phyloP scores from a whole-genome alignment of 2,797 vertebrate genomes.

The Hemibagrus guttatus region DNA sequence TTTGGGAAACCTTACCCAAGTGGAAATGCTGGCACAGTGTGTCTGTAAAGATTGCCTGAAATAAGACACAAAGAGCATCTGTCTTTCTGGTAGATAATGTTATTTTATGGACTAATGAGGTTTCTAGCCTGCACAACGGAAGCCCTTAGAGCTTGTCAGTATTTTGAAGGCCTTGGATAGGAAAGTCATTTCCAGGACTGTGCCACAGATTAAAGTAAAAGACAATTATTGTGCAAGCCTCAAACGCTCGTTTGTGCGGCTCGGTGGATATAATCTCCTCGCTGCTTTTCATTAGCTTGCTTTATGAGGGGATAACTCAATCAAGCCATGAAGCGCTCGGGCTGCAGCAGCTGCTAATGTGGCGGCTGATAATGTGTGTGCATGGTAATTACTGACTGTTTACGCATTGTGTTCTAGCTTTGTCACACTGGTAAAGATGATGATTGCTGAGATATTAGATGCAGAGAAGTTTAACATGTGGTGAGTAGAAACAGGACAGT shows the following conservation, averaged over 20 bases:
- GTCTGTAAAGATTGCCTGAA: constrained; percentile 29
- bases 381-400: constrained; percentile 48
- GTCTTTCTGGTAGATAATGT: constrained; percentile 75
- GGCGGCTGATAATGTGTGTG: constrained; percentile 39
- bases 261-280: constrained; percentile 59
- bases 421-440: constrained; percentile 19
- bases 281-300: constrained; percentile 56
- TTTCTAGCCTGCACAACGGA: constrained; percentile 71
- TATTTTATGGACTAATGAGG: constrained; percentile 82
- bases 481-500: not conserved
- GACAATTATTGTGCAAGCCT: constrained; percentile 64
- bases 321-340: constrained; percentile 46
- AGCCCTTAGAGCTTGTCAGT: constrained; percentile 73
- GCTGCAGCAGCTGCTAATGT: constrained; percentile 53
- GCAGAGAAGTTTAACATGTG: not conserved
- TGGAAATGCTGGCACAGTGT: constrained; percentile 22
- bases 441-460: constrained; percentile 7
- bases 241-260: constrained; percentile 36
- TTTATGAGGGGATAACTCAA: constrained; percentile 61
- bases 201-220: constrained; percentile 68
- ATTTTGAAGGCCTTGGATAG: constrained; percentile 72
- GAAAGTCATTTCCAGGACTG: constrained; percentile 69
- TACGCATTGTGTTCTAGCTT: constrained; percentile 37
- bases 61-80: constrained; percentile 65
- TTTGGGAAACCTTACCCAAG: constrained; percentile 48